Evolutionary conservation across 2,888 invertebrate genomes (phyloP), one percentile per base, ranked within the genome.

Genomic region (Stenodera caucasica): DNA sequence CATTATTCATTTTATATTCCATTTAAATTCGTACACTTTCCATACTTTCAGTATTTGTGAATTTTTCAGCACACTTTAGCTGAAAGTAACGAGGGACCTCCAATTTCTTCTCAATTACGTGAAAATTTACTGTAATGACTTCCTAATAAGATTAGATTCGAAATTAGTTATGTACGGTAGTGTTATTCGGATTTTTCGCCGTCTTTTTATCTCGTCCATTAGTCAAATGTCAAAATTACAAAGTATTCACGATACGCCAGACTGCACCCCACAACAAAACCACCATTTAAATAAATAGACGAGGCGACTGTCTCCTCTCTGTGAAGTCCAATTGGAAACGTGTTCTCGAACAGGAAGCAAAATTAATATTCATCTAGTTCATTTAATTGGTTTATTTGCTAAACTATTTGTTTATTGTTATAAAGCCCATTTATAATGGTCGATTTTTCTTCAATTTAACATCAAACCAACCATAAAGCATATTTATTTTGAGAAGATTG

Each of bases 1-100:
- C 45, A 21, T 45, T 45, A 45, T 18, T 45, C 21, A 45, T 18
- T 45, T 45, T 45, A 45, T 5, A 26, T n/a, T n/a, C 7, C 2
- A 15, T 18, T 40, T 37, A 45, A 45, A 45, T 45, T 45, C 21
- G 45, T 21, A 18, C 37, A 45, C 45, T 45, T 45, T 45, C 45
- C 45, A 37, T 37, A 37, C 37, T 37, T 37, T 37, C 37, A 37
- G 37, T 5, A 11, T 5, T 45, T 45, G 21, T 45, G 11, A 6
- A 45, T 45, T 45, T 45, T 45, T 45, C 45, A 45, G 21, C 18
- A 45, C 11, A 45, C 37, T 45, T 21, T 11, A 15, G 14, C 8
- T 18, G 9, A 32, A 32, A 11, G 9, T 7, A 11, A 32, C 32
- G 32, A 32, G 11, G 32, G 9, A 26, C 3, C 26, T 5, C 26